These are phyloP conservation scores for Onthophagus sagittarius DNA, from an alignment of 2,888 invertebrate species.

Conservation along the genomic window DNA sequence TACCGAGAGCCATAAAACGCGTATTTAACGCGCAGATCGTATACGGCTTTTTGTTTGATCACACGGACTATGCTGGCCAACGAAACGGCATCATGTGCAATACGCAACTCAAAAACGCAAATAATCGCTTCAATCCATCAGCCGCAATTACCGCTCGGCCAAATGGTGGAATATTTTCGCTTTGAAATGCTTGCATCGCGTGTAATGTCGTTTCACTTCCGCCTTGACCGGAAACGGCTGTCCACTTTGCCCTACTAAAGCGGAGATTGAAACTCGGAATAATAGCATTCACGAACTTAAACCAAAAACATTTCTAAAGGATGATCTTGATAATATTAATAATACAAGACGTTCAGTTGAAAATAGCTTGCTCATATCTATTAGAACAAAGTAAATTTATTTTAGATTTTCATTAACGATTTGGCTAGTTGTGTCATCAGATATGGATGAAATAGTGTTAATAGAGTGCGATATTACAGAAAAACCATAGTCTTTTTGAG, in stretches of 20 bases:
- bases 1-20: not conserved
- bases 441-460: not conserved
- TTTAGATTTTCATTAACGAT: not conserved
- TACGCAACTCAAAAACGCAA: not conserved
- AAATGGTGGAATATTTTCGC: not conserved
- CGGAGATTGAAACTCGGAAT: not conserved
- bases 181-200: not conserved
- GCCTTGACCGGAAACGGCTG: not conserved
- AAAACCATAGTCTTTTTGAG: too few species aligned
- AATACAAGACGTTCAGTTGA: too few species aligned
- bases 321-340: too few species aligned
- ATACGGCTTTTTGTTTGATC: not conserved
- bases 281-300: not conserved
- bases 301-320: not conserved
- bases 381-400: not conserved
- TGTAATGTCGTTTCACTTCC: not conserved
- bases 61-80: not conserved
- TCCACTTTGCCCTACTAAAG: not conserved
- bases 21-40: not conserved
- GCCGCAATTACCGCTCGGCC: not conserved
- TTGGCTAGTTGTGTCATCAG: not conserved
- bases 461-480: not conserved
- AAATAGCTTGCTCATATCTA: too few species aligned
- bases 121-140: not conserved
- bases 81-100: not conserved